Evolutionary conservation across 2,888 invertebrate genomes (phyloP).

Genomic region (Archips xylosteana): DNA sequence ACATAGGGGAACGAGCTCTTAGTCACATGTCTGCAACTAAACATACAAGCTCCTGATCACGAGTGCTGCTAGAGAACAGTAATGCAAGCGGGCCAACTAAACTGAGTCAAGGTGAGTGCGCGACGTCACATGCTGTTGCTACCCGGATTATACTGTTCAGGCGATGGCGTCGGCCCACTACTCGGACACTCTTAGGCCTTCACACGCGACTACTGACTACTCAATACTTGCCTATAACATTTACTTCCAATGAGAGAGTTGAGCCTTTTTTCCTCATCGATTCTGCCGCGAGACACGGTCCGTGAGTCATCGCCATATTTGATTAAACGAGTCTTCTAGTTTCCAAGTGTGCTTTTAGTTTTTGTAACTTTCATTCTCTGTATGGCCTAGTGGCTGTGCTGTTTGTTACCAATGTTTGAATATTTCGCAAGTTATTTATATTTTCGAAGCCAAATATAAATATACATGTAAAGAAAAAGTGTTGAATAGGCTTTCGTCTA

Average conservation of each 20-base stretch:
- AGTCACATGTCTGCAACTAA: conserved; percentile 35
- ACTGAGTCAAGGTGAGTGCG: conserved; percentile 81
- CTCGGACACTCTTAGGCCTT: conserved; percentile 27
- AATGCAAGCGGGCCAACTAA: conserved; percentile 75
- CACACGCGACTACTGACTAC: conserved; percentile 10
- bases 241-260: not conserved
- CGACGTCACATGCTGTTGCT: conserved; percentile 76
- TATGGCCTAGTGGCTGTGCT: not conserved
- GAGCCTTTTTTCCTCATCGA: conserved; percentile 3
- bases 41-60: conserved; percentile 61
- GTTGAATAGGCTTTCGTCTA: conserved; percentile 4
- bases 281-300: not conserved
- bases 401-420: not conserved
- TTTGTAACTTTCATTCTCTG: not conserved
- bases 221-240: not conserved
- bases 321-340: conserved; percentile 6
- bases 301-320: conserved; percentile 8
- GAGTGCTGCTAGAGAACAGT: conserved; percentile 49
- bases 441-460: not conserved
- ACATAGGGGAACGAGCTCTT: not conserved
- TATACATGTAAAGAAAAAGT: no score
- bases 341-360: not conserved
- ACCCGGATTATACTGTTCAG: conserved; percentile 67
- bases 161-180: conserved; percentile 40
- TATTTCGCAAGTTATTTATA: not conserved